Evolutionary conservation across 2,797 vertebrate species (phyloP).

Genomic region (Rhinichthys osculus): DNA sequence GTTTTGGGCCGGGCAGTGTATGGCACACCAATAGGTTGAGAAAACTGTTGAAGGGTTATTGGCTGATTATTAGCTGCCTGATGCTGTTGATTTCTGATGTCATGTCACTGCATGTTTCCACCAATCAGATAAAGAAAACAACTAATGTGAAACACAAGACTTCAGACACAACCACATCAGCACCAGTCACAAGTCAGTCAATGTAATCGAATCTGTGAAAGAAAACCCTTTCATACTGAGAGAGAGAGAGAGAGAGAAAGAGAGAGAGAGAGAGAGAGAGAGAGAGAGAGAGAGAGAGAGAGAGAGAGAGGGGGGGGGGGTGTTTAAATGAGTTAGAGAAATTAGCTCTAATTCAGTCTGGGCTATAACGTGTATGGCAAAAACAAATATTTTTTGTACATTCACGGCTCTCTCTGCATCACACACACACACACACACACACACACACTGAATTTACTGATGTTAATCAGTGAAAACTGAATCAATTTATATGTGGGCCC

Average conservation of each 20-base stretch:
- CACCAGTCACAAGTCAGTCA: conserved; percentile 52
- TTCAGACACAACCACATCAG: conserved; percentile 43
- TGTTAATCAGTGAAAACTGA: neutral
- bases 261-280: neutral
- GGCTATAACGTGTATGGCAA: neutral
- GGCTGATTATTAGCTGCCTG: conserved; percentile 32
- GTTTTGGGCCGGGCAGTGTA: neutral
- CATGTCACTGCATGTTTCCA: conserved; percentile 26
- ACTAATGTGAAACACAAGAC: conserved; percentile 39
- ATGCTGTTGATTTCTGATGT: conserved; percentile 35
- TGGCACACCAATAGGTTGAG: neutral
- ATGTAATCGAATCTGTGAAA: conserved; percentile 46
- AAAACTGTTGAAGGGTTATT: neutral
- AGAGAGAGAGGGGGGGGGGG: no score
- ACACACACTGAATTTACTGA: neutral
- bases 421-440: neutral
- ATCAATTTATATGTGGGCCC: neutral
- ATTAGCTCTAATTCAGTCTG: conserved; percentile 26
- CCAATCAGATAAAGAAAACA: conserved; percentile 28
- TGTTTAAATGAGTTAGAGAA: conserved; percentile 12
- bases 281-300: neutral
- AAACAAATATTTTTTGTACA: conserved; percentile 40
- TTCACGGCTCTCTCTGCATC: neutral
- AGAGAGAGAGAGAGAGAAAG: neutral
- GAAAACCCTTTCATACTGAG: conserved; percentile 2